Conservation (phyloP, 1,140 invertebrate genomes). For the Penaeus indicus region DNA sequence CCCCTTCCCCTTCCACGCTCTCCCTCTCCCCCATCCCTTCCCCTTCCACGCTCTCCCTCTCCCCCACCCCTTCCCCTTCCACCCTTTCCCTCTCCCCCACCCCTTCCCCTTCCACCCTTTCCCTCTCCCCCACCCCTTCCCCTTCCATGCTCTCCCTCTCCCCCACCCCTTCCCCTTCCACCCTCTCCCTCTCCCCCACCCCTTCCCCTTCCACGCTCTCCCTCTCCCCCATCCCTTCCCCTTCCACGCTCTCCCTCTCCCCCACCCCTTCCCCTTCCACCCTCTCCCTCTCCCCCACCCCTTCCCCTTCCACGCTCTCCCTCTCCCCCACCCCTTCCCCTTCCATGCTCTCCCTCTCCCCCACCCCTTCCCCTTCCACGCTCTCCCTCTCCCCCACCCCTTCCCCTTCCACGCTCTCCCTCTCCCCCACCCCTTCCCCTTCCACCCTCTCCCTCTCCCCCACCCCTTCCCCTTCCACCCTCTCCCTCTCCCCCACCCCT, state of each 20-base stretch:
- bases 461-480: no score
- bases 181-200: no score
- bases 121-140: neutral
- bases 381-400: no score
- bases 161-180: neutral
- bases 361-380: no score
- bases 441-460: neutral
- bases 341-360: neutral
- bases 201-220: neutral
- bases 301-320: neutral
- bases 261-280: no score
- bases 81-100: neutral
- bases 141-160: neutral
- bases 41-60: no score
- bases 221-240: neutral
- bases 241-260: neutral
- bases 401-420: neutral
- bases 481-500: neutral
- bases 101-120: no score
- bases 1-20: no score
- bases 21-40: no score
- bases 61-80: neutral
- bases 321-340: neutral
- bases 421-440: neutral
- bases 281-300: no score